phyloP scores from a whole-genome alignment of 2,113 vertebrate genomes.

The Cebidichthys violaceus region DNA sequence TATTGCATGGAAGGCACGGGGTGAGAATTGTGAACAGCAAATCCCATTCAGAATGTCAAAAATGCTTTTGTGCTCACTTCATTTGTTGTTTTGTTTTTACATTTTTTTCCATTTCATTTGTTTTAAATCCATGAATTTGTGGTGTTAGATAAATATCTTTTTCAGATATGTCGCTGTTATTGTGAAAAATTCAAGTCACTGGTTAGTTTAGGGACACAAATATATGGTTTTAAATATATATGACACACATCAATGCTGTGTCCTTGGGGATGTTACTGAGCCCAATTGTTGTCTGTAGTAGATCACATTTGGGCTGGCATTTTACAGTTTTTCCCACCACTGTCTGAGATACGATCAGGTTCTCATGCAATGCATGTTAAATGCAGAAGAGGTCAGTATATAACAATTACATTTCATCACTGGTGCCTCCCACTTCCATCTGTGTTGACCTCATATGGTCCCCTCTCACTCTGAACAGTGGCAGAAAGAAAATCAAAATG shows the following conservation, averaged over 20 bases:
- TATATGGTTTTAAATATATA: too few relatives aligned
- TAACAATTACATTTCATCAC: constrained; percentile 1
- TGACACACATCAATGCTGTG: neutral
- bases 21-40: constrained; percentile 62
- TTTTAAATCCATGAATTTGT: neutral
- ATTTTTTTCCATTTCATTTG: neutral
- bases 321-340: neutral
- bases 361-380: constrained; percentile 32
- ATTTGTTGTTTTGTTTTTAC: constrained; percentile 31
- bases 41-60: constrained; percentile 68
- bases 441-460: constrained; percentile 13
- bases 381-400: constrained; percentile 69
- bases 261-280: neutral
- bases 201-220: neutral
- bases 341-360: too few relatives aligned
- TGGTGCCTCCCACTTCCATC: neutral
- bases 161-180: neutral
- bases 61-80: constrained; percentile 62
- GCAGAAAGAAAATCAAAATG: neutral
- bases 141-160: neutral
- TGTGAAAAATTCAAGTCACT: neutral
- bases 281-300: neutral
- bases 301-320: neutral
- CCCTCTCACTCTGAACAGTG: neutral
- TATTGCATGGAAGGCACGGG: constrained; percentile 62